Base-by-base conservation (phyloP, 2,113 vertebrate genomes). In the Daphoenositta chrysoptera region DNA sequence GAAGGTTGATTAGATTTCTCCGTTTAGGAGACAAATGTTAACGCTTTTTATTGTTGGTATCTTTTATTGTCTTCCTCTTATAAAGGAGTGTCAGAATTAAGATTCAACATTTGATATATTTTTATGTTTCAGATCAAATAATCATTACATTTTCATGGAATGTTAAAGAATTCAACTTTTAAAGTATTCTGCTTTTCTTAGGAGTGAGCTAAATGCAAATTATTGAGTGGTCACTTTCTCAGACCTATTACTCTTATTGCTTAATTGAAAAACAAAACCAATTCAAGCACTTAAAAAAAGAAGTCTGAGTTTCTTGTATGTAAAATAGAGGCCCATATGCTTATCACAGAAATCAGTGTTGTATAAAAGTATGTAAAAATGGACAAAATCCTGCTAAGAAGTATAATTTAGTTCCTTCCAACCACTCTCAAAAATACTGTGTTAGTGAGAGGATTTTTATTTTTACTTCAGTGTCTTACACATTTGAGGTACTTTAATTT, bases 21-120 rank as follows among this genome's bases (percentile, higher is more conserved):
- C 0, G 0, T 45, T 68, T 26, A n/a, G 28, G 30, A 60, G 9
- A 40, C 4, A 61, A n/a, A 58, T 4, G 7, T 44, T 57, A 20
- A 6, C 13, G 1, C 0, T 1, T 47, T 69, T 28, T 45, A 1
- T 28, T 45, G 39, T 13, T 6, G 6, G 8, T 24, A 0, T 33
- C 28, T 45, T 45, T 47, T 28, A 3, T n/a, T 78, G 27, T 39
- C 39, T 61, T 23, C 19, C n/a, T 24, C 60, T 69, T 54, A 51
- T 3, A 35, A 88, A 78, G 21, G 7, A 66, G 23, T 24, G 40
- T 7, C 13, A 75, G 24, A 64, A 54, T 40, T 33, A 50, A 42
- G 15, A 8, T 30, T 16, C 3, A 33, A 3, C 4, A 4, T 40
- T 78, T 42, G 65, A 8, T 21, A 4, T 30, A 7, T 15, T 37